Conservation (phyloP, 1,140 invertebrate genomes). For the Drosophila ananassae region DNA sequence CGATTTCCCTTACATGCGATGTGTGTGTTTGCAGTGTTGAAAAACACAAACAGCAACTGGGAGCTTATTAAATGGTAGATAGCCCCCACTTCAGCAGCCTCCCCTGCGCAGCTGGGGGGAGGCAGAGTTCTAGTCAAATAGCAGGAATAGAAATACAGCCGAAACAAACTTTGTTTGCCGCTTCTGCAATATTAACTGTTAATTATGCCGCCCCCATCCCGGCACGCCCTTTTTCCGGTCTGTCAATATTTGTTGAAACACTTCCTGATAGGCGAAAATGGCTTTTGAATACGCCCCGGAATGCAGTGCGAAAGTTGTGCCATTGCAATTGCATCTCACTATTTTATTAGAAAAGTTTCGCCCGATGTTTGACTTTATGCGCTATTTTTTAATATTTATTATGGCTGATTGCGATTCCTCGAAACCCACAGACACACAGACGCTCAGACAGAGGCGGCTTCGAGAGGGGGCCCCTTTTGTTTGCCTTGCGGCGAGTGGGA, state of each 20-base stretch:
- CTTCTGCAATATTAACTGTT: slow-evolving; percentile 79
- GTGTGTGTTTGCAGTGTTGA: slow-evolving; percentile 73
- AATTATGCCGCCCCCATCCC: slow-evolving; percentile 56
- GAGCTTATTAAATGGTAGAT: slow-evolving; percentile 78
- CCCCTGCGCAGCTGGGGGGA: background rate
- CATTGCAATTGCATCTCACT: slow-evolving; percentile 80
- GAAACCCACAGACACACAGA: background rate
- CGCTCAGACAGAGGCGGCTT: background rate
- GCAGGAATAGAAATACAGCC: slow-evolving; percentile 69
- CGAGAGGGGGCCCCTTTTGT: slow-evolving; percentile 26
- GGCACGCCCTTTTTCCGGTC: slow-evolving; percentile 23
- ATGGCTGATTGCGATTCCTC: slow-evolving; percentile 71
- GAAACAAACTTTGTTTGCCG: slow-evolving; percentile 61
- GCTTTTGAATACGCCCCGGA: slow-evolving; percentile 71
- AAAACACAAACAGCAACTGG: slow-evolving; percentile 81
- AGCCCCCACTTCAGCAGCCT: background rate
- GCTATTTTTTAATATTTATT: slow-evolving; percentile 82
- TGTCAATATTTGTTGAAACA: slow-evolving; percentile 82
- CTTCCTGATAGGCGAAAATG: slow-evolving; percentile 79
- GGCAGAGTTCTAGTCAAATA: slow-evolving; percentile 70
- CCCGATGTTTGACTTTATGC: slow-evolving; percentile 77
- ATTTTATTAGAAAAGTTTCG: slow-evolving; percentile 80
- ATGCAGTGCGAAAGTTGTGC: slow-evolving; percentile 55
- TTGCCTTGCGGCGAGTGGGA: slow-evolving; percentile 57
- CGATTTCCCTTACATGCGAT: slow-evolving; percentile 54